These are phyloP conservation scores for Diprion similis DNA, from an alignment of 1,140 invertebrate species.

Conservation along the genomic window DNA sequence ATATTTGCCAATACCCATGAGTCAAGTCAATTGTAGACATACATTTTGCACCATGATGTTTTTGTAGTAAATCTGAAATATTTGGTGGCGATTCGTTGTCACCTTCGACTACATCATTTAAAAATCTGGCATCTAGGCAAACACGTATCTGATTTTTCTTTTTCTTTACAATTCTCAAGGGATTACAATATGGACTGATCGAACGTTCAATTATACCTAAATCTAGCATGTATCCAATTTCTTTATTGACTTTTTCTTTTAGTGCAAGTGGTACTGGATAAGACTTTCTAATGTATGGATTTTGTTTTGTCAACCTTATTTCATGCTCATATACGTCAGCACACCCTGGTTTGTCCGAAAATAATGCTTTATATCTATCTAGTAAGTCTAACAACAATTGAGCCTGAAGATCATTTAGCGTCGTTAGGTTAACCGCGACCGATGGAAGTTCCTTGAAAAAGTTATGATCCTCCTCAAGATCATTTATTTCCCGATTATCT, in stretches of 20 bases:
- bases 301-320: constrained; percentile 19
- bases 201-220: constrained; percentile 33
- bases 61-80: constrained; percentile 23
- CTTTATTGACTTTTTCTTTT: constrained; percentile 17
- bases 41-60: constrained; percentile 10
- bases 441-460: not conserved
- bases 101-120: constrained; percentile 26
- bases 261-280: constrained; percentile 30
- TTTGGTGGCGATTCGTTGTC: constrained; percentile 26
- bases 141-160: constrained; percentile 18
- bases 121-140: constrained; percentile 30
- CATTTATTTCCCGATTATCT: not conserved
- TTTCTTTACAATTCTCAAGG: constrained; percentile 29
- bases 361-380: not conserved
- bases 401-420: not conserved
- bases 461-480: not conserved
- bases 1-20: constrained; percentile 48
- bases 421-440: not conserved
- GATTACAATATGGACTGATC: constrained; percentile 40
- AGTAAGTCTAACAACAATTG: not conserved
- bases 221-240: constrained; percentile 27
- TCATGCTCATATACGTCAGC: not conserved
- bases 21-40: constrained; percentile 41
- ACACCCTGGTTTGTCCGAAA: not conserved
- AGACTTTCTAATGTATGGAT: constrained; percentile 23